Evolutionary conservation across 2,113 vertebrate species (phyloP).

Genomic region (Scomber colias): DNA sequence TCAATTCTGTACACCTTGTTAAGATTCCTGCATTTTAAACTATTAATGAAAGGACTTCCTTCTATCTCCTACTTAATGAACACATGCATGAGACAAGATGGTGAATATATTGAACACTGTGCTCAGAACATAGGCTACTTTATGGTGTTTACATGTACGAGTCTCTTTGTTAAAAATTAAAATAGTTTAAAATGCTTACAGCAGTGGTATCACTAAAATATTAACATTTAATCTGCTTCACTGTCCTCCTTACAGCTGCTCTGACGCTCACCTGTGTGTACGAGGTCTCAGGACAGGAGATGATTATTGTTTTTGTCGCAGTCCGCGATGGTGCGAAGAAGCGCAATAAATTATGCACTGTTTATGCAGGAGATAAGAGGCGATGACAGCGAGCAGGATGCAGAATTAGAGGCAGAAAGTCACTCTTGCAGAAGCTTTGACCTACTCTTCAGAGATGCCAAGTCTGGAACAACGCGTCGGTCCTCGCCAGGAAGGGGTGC

Average conservation of each 20-base stretch:
- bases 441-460: constrained; percentile 22
- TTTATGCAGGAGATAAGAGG: background rate
- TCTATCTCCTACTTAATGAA: background rate
- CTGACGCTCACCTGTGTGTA: constrained; percentile 54
- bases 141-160: background rate
- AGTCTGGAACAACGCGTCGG: constrained; percentile 20
- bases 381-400: background rate
- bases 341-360: constrained; percentile 28
- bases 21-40: constrained; percentile 15
- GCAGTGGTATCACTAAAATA: background rate
- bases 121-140: background rate
- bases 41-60: constrained; percentile 7
- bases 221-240: background rate
- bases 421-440: constrained; percentile 18
- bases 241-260: background rate
- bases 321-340: constrained; percentile 32
- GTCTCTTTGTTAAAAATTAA: no score
- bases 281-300: background rate
- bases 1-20: background rate
- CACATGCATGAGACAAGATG: background rate
- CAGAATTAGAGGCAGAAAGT: constrained; percentile 14
- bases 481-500: constrained; percentile 32
- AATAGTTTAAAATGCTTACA: background rate
- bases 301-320: constrained; percentile 24
- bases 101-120: background rate